A percentile compares a stretch with the other conserved stretches of the same genome.
These are phyloP conservation scores for Ictalurus punctatus DNA, from an alignment of 2,113 vertebrate species.

Conservation along the genomic window DNA sequence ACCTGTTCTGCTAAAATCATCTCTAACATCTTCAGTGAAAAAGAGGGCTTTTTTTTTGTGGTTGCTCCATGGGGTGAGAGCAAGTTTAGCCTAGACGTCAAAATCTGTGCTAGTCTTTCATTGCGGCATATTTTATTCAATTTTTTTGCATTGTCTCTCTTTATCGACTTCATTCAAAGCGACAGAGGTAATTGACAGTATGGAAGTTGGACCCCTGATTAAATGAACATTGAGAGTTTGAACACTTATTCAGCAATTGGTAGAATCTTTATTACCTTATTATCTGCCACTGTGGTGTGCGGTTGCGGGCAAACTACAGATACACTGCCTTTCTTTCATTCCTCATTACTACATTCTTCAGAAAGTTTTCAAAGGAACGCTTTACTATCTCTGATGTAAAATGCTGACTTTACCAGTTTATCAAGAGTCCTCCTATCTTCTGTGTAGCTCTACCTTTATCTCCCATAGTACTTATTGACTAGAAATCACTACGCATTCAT, in stretches of 20 bases:
- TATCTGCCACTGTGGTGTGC: background rate
- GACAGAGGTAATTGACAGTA: background rate
- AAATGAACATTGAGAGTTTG: background rate
- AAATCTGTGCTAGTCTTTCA: background rate
- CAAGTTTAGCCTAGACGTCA: background rate
- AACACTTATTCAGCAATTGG: background rate
- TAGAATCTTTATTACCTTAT: background rate
- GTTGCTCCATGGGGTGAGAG: background rate
- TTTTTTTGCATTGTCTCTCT: background rate
- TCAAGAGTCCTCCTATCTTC: constrained; percentile 5
- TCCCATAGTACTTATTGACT: constrained; percentile 22
- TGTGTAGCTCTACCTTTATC: background rate
- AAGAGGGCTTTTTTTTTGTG: background rate
- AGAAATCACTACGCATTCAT: background rate
- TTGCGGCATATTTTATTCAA: background rate
- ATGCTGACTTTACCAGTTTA: constrained; percentile 4
- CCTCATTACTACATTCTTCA: background rate
- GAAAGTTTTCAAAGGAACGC: background rate
- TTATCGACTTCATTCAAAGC: background rate
- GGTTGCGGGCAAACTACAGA: constrained; percentile 1
- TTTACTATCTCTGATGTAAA: constrained; percentile 22
- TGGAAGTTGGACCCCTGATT: background rate
- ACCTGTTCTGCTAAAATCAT: background rate
- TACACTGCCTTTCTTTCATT: background rate
- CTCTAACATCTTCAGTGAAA: constrained; percentile 10